A percentile compares a stretch with the other conserved stretches of the same genome.
phyloP scores from a whole-genome alignment of 2,888 invertebrate species.

The Meloe dianella region DNA sequence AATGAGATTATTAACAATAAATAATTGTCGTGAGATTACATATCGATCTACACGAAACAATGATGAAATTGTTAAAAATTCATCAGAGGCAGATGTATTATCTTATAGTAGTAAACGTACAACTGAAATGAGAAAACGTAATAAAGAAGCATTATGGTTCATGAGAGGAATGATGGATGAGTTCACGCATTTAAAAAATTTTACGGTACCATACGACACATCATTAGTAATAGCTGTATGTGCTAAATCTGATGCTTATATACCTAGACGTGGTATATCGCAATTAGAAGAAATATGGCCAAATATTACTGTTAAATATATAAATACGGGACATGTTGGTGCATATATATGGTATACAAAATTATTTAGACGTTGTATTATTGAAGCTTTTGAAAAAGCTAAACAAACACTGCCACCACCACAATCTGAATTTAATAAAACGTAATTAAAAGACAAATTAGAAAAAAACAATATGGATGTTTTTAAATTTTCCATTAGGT shows the following conservation, averaged over 20 bases:
- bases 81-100: too few relatives aligned
- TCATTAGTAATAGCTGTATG: constrained; percentile 89
- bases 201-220: constrained; percentile 86
- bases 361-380: constrained; percentile 79
- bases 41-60: constrained; percentile 40
- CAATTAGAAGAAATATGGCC: constrained; percentile 92
- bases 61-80: too few relatives aligned
- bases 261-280: constrained; percentile 84
- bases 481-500: constrained; percentile 18
- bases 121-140: constrained; percentile 70
- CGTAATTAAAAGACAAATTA: constrained; percentile 32
- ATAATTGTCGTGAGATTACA: constrained; percentile 42
- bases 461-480: constrained; percentile 18
- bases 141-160: constrained; percentile 85
- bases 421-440: constrained; percentile 34
- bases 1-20: constrained; percentile 39
- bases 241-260: constrained; percentile 88
- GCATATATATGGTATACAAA: constrained; percentile 88
- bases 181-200: constrained; percentile 95
- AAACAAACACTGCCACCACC: constrained; percentile 58
- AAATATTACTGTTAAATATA: constrained; percentile 84
- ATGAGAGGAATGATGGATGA: constrained; percentile 99
- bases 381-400: constrained; percentile 77
- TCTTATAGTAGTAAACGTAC: constrained; percentile 35
- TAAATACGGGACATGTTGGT: constrained; percentile 89